These are phyloP conservation scores for Apantesis nais DNA, from an alignment of 2,888 invertebrate species.

Conservation along the genomic window DNA sequence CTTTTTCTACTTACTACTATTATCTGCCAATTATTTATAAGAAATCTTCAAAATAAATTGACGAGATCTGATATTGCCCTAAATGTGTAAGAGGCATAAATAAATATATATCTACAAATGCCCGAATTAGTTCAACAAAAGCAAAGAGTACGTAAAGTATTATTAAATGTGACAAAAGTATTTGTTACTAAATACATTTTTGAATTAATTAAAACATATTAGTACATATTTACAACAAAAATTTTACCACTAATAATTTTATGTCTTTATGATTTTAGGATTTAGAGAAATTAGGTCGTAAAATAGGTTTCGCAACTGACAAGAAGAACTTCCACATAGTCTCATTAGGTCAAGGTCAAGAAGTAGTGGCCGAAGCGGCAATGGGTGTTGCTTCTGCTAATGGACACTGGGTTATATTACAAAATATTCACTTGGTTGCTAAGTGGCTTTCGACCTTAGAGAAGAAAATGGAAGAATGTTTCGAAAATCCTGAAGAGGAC, in stretches of 20 bases:
- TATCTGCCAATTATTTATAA: too few relatives aligned
- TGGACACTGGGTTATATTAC: slow-evolving; percentile 97
- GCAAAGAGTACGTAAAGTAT: too few relatives aligned
- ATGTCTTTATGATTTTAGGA: slow-evolving; percentile 82
- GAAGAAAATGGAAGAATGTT: slow-evolving; percentile 94
- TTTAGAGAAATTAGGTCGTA: slow-evolving; percentile 93
- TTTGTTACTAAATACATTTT: background rate
- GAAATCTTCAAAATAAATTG: too few relatives aligned
- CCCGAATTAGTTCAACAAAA: too few relatives aligned
- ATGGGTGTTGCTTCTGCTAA: slow-evolving; percentile 90
- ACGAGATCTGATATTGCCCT: too few relatives aligned
- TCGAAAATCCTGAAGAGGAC: slow-evolving; percentile 87
- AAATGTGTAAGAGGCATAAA: too few relatives aligned
- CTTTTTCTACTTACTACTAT: too few relatives aligned
- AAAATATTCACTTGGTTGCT: slow-evolving; percentile 96
- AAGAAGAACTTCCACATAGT: slow-evolving; percentile 96
- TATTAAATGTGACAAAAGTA: too few relatives aligned
- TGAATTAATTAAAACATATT: background rate
- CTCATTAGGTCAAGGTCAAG: slow-evolving; percentile 97
- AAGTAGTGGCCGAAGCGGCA: slow-evolving; percentile 95
- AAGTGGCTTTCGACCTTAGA: slow-evolving; percentile 95
- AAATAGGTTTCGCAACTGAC: slow-evolving; percentile 91
- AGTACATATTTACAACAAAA: background rate
- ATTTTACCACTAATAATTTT: background rate
- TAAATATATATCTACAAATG: too few relatives aligned